These are phyloP conservation scores for Drosophila neonasuta DNA, from an alignment of 2,888 invertebrate species.

Conservation along the genomic window DNA sequence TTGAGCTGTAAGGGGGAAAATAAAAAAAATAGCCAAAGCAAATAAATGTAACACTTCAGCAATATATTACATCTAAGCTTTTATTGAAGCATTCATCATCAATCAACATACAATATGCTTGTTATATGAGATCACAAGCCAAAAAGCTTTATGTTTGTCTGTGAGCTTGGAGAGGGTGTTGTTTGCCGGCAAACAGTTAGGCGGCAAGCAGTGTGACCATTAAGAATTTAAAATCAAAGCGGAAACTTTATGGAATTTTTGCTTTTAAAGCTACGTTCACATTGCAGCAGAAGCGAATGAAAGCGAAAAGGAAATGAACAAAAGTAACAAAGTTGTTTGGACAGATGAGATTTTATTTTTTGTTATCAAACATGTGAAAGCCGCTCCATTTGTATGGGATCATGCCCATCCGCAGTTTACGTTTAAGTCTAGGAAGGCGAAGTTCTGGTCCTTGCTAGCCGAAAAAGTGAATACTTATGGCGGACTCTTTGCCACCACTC, in stretches of 20 bases:
- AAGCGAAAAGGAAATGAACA: conserved; percentile 44
- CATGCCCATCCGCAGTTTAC: conserved; percentile 48
- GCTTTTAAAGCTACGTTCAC: background rate
- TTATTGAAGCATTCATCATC: background rate
- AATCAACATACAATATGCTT: too few species aligned
- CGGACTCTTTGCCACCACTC: conserved; percentile 29
- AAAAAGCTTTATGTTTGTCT: too few species aligned
- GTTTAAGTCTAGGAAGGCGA: conserved; percentile 44
- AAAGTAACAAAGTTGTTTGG: conserved; percentile 50
- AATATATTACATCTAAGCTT: background rate
- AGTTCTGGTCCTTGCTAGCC: conserved; percentile 51
- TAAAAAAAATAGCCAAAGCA: background rate
- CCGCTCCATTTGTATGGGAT: conserved; percentile 52
- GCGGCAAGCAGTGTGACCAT: background rate
- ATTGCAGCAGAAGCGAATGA: background rate
- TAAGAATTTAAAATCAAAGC: background rate
- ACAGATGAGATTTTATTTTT: conserved; percentile 48
- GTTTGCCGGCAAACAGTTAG: background rate
- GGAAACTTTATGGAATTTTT: background rate
- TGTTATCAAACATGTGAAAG: conserved; percentile 55
- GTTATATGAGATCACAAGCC: too few species aligned
- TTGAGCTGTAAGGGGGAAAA: conserved; percentile 27
- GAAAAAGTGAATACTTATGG: conserved; percentile 44
- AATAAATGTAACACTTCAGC: background rate
- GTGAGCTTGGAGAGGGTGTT: background rate